Conservation (phyloP, 2,888 invertebrate species). For the Drosophila fulvimacula region DNA sequence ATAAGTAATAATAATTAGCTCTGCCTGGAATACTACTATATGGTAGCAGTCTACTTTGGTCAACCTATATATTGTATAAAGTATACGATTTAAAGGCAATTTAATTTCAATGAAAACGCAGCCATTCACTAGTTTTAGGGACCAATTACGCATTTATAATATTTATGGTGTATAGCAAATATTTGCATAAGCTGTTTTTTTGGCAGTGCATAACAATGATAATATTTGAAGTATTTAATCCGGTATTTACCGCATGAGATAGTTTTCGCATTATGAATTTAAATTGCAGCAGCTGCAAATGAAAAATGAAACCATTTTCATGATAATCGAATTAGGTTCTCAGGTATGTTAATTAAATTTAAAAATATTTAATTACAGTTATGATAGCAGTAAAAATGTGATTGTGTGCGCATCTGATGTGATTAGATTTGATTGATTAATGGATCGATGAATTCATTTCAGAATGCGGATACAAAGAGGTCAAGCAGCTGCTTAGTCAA, state of each 20-base stretch:
- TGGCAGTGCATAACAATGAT: background rate
- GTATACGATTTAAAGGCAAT: too few relatives aligned
- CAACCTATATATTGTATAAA: too few relatives aligned
- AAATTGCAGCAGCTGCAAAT: background rate
- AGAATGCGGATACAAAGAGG: background rate
- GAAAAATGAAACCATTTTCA: background rate
- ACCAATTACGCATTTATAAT: too few relatives aligned
- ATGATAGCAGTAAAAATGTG: background rate
- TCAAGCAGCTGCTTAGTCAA: constrained; percentile 9
- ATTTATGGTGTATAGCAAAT: too few relatives aligned
- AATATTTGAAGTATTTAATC: background rate
- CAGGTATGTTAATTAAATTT: background rate
- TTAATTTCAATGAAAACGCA: too few relatives aligned
- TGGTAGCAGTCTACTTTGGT: too few relatives aligned
- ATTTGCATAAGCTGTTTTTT: too few relatives aligned
- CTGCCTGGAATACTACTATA: too few relatives aligned
- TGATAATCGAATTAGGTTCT: background rate
- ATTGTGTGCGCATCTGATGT: background rate
- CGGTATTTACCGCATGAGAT: background rate
- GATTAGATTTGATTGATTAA: constrained; percentile 20
- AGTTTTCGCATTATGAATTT: background rate
- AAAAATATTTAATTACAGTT: background rate
- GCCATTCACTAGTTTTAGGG: too few relatives aligned
- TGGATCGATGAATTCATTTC: background rate
- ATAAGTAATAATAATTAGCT: too few relatives aligned